Evolutionary conservation across 2,113 vertebrate genomes (phyloP).

Genomic region (Isurus oxyrinchus): DNA sequence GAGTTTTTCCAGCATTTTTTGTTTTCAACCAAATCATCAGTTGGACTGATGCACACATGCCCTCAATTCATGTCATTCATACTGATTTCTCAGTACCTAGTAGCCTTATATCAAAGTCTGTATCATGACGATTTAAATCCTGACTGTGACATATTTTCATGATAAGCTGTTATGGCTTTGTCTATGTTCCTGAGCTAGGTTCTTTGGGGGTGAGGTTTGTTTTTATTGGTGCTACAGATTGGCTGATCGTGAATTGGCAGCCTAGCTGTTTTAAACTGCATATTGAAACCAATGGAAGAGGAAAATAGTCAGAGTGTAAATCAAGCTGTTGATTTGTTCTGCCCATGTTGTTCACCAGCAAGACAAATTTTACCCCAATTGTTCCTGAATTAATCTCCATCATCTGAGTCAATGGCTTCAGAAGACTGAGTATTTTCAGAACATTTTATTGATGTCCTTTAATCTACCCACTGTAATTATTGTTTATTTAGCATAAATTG

Average conservation of each 20-base stretch:
- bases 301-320: not conserved
- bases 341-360: not conserved
- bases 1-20: too few relatives aligned
- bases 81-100: not conserved
- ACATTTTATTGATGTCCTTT: not conserved
- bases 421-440: not conserved
- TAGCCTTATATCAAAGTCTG: not conserved
- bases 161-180: not conserved
- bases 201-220: not conserved
- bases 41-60: not conserved
- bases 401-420: not conserved
- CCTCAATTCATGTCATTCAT: not conserved
- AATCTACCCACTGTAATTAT: conserved; percentile 27
- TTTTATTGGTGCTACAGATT: not conserved
- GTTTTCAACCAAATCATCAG: not conserved
- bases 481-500: conserved; percentile 1
- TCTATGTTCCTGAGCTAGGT: not conserved
- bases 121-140: not conserved
- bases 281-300: not conserved
- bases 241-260: not conserved
- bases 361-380: not conserved
- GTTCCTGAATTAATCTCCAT: not conserved
- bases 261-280: not conserved
- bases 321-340: not conserved
- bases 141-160: not conserved